Base-by-base conservation (phyloP, 2,888 invertebrate genomes). In the Sisyra terminalis region DNA sequence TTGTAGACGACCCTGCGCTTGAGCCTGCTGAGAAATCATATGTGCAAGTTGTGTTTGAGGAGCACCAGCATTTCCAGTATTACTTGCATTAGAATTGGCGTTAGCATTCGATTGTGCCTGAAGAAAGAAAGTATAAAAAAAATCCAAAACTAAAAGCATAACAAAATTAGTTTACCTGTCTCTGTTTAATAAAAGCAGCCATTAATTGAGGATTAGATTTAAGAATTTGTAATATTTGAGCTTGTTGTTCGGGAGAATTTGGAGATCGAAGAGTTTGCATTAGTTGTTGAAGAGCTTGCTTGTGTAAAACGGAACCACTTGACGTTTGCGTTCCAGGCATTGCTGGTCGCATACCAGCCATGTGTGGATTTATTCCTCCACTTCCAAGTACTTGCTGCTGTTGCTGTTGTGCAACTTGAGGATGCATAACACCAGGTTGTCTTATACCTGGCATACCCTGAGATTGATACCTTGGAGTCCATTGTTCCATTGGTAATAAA, bases 181-280 rank as follows among this genome's bases (percentile, higher is more conserved):
- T 70, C 61, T 88, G 87, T 56, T 90, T 89, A 50, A 94, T 85
- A 58, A 90, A 90, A 43, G 92, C 89, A 44, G 92, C 89, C 89
- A 94, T 93, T 38, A 96, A 71, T 53, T 87, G 88, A 32, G 94
- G 94, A 66, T 93, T 90, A 49, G 85, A 82, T 64, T 92, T 92
- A 48, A 94, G 73, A 56, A 94, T 89, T 55, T 82, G 78, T 47
- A 93, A 69, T 46, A 88, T 78, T 64, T 87, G 84, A 57, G 83
- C 83, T 57, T 94, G 93, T 58, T 94, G 93, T 57, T 93, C 89
- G 49, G 84, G 85, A 39, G 87, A 83, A 52, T 82, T 82, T 42
- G 93, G 92, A 52, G 86, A 87, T 52, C 87, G 78, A 42, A 97
- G 70, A 46, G 90, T 90, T 53, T 82, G 79, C 76, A 94, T 81